phyloP scores from a whole-genome alignment of 2,797 vertebrate species.

The Ctenosaura bakeri region DNA sequence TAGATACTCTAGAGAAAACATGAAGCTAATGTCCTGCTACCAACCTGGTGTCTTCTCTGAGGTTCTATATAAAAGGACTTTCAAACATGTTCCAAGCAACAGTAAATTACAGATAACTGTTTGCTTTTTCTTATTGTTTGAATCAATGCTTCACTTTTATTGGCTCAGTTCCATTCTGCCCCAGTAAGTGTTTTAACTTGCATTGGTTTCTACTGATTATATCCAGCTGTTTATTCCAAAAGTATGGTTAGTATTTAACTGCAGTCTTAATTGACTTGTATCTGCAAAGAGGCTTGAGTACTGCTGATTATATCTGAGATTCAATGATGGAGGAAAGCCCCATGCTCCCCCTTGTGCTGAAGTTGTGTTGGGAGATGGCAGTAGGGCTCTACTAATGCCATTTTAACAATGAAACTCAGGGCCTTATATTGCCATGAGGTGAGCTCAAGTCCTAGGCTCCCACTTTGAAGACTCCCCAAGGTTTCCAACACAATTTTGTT shows the following conservation, averaged over 20 bases:
- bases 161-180: background rate
- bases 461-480: constrained; percentile 51
- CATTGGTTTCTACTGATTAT: constrained; percentile 3
- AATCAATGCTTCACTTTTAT: background rate
- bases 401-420: constrained; percentile 23
- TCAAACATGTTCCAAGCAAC: background rate
- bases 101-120: background rate
- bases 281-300: background rate
- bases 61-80: background rate
- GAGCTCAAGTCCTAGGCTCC: constrained; percentile 45
- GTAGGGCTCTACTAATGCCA: constrained; percentile 33
- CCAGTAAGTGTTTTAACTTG: constrained; percentile 19
- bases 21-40: background rate
- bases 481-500: constrained; percentile 71
- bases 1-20: background rate
- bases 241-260: background rate
- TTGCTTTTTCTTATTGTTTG: constrained; percentile 3
- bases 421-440: constrained; percentile 44
- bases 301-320: background rate
- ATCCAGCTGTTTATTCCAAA: constrained; percentile 1
- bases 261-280: constrained; percentile 18
- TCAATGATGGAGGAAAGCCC: background rate
- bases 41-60: background rate
- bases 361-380: constrained; percentile 28
- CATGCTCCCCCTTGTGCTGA: background rate